Evolutionary conservation across 2,113 vertebrate genomes (phyloP).

Genomic region (Brienomyrus brachyistius): DNA sequence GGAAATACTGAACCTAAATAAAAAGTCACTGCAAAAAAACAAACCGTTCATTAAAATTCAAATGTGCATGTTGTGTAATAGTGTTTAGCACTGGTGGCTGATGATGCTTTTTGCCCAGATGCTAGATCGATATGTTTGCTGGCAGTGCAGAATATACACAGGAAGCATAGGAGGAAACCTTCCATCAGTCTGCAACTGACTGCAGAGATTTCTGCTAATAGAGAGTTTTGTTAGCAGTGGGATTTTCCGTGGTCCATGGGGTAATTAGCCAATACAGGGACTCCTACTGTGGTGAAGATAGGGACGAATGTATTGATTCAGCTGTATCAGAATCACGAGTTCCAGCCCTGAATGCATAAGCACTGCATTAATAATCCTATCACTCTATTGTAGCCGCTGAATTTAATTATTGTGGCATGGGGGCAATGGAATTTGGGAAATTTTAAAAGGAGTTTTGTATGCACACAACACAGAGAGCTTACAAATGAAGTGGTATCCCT

Average conservation of each 20-base stretch:
- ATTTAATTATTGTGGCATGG: background rate
- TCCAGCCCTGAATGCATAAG: background rate
- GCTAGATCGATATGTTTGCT: background rate
- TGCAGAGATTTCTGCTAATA: background rate
- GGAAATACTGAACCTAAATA: background rate
- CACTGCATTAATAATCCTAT: background rate
- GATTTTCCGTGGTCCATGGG: constrained; percentile 10
- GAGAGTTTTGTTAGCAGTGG: constrained; percentile 7
- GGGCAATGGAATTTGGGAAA: background rate
- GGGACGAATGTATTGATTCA: background rate
- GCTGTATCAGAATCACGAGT: background rate
- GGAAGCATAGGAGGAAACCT: background rate
- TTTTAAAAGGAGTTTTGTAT: background rate
- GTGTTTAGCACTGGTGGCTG: background rate
- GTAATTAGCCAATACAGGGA: constrained; percentile 14
- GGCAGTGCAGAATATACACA: background rate
- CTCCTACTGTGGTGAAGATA: background rate
- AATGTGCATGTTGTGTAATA: background rate
- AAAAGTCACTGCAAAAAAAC: background rate
- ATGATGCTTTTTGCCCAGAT: background rate
- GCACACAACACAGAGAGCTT: background rate
- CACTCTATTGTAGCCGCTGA: background rate
- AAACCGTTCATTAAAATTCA: background rate
- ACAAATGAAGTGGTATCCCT: background rate
- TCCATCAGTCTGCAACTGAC: background rate